Base-by-base conservation (phyloP, 2,888 invertebrate species). In the Amorpha juglandis region DNA sequence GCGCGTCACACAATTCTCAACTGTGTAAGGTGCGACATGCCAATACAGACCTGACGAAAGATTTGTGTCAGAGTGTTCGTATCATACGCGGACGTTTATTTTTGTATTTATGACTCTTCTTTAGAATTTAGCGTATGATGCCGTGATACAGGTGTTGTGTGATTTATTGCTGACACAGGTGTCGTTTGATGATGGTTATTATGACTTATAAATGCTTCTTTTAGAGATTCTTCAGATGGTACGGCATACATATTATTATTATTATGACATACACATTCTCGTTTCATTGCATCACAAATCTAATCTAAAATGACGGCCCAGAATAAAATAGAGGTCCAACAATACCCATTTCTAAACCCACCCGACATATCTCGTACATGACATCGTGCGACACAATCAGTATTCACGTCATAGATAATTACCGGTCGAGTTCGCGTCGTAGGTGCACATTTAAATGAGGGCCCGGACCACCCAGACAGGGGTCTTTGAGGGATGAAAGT, bases 331-430 rank as follows among this genome's bases (percentile, higher is more conserved):
- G n/a, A n/a, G n/a, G n/a, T 38, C 38, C 38, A 50, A 50, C 50
- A 51, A 51, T 4, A 21, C 51, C 21, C 9, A 51, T 12, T 11
- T 2, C 27, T 27, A 38, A 38, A 38, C 38, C 27, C 11, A 12
- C 27, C 27, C 1, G 27, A 52, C 52, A 27, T 52, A 58, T 58
- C 42, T 58, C 12, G 42, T 19, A 42, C 42, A 19, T 58, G 35
- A 42, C 58, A 19, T 58, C 58, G 58, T 19, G 19, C 58, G 58
- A 42, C 42, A 58, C 19, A 58, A 80, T 87, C 79, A 70, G 79
- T 85, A 91, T 90, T 86, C 90, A 73, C 78, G 81, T 82, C 89
- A 86, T 79, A 82, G 80, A 79, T 86, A 87, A 89, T 90, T 88
- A 90, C 80, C 78, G 75, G 71, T 69, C 69, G 74, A 70, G 69